Conservation (phyloP, 2,888 invertebrate species). For the Idaea dimidiata region DNA sequence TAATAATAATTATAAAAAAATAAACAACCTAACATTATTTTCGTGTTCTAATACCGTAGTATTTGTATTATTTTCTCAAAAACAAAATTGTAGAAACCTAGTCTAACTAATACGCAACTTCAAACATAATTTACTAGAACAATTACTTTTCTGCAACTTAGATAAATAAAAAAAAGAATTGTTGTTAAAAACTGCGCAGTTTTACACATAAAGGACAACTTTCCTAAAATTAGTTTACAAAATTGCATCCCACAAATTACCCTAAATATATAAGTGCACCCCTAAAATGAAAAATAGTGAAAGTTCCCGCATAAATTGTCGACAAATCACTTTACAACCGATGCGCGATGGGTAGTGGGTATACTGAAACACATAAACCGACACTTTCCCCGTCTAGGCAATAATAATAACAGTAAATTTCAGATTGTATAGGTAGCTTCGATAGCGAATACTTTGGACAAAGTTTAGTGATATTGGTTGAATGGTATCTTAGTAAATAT, state of each 20-base stretch:
- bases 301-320: slow-evolving; percentile 25
- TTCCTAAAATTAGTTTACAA: background rate
- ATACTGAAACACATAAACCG: slow-evolving; percentile 58
- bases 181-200: too few relatives aligned
- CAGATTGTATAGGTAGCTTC: slow-evolving; percentile 17
- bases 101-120: too few relatives aligned
- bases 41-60: too few relatives aligned
- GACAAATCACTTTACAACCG: slow-evolving; percentile 67
- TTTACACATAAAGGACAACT: background rate
- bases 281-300: slow-evolving; percentile 23
- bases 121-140: too few relatives aligned
- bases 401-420: slow-evolving; percentile 75
- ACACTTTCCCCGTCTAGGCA: slow-evolving; percentile 55
- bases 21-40: too few relatives aligned
- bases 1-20: too few relatives aligned
- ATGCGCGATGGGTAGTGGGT: slow-evolving; percentile 31
- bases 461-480: too few relatives aligned
- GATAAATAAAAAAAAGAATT: too few relatives aligned
- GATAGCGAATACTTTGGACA: slow-evolving; percentile 2
- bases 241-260: background rate
- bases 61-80: too few relatives aligned
- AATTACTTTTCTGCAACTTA: too few relatives aligned
- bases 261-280: background rate
- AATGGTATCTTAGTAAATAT: too few relatives aligned
- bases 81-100: too few relatives aligned